Evolutionary conservation across 2,113 vertebrate genomes (phyloP).

Genomic region (Cebus imitator): DNA sequence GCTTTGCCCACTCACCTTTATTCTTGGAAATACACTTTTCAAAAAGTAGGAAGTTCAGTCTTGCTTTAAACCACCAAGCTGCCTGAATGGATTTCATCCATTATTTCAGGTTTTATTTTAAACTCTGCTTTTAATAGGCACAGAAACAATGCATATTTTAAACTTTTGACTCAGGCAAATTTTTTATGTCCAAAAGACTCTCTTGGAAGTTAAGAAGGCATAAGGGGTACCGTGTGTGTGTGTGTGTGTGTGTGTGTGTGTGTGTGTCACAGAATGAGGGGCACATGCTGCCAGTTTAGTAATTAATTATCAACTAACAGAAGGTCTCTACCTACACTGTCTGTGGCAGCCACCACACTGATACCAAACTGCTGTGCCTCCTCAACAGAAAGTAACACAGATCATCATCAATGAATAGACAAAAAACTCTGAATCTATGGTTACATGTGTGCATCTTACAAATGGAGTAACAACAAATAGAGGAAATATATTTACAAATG

Average conservation of each 20-base stretch:
- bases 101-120: constrained; percentile 28
- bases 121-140: background rate
- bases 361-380: background rate
- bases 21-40: constrained; percentile 14
- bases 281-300: background rate
- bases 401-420: background rate
- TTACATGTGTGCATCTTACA: background rate
- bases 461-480: background rate
- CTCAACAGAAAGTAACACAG: background rate
- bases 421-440: background rate
- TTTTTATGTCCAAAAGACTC: background rate
- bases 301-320: background rate
- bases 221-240: background rate
- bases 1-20: constrained; percentile 20
- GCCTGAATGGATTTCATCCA: background rate
- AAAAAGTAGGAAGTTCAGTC: background rate
- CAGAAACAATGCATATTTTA: background rate
- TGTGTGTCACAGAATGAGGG: background rate
- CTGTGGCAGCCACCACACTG: background rate
- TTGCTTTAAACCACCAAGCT: background rate
- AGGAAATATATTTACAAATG: constrained; percentile 16
- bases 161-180: background rate
- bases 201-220: background rate
- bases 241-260: background rate
- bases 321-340: background rate